Evolutionary conservation across 2,113 vertebrate genomes (phyloP), one percentile per base, ranked within the genome.

Genomic region (Stigmatopora argus): DNA sequence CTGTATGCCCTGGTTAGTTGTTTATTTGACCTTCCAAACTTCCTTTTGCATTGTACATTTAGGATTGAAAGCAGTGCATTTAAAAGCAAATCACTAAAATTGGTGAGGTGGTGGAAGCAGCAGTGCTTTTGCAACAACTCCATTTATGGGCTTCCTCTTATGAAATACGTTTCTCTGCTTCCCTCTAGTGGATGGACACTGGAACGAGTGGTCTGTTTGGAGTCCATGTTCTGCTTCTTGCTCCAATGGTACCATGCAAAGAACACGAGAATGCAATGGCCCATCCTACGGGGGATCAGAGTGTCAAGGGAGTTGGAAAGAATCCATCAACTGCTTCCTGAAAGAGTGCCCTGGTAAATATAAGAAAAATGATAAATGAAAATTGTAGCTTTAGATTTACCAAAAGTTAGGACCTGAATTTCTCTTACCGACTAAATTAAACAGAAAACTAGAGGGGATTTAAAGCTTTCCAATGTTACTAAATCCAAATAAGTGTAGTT

Each of bases 191-290:
- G 96, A 99, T 0, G 97, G 96, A 70, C 93, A 90, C 83, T 99
- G 97, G 97, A 98, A 95, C 0, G 96, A 98, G 1, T 99, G 97
- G 97, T 95, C 97, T 2, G 91, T 90, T 66, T 99, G 97, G 96
- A 97, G 80, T 64, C 47, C 89, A 0, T 99, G 97, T 84, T 96
- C 97, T 0, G 78, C 93, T n/a, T 92, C 93, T 55, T 99, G 97
- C 86, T 94, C 96, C 71, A 98, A 98, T 21, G 97, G 97, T 14
- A 98, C 96, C 63, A 95, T 92, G 86, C 94, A 97, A 85, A 87
- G 95, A 55, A 97, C 92, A 0, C 87, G 97, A 0, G 97, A 99
- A 66, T 99, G 97, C 88, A 98, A 98, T 0, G 97, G 96, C 0
- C 96, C 97, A 0, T 98, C 96, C 2, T 98, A 98, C 0, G 97